Percentiles rank a stretch among this genome's conserved stretches.
Evolutionary conservation across 1,140 invertebrate genomes (phyloP).

Genomic region (Caligus rogercresseyi): DNA sequence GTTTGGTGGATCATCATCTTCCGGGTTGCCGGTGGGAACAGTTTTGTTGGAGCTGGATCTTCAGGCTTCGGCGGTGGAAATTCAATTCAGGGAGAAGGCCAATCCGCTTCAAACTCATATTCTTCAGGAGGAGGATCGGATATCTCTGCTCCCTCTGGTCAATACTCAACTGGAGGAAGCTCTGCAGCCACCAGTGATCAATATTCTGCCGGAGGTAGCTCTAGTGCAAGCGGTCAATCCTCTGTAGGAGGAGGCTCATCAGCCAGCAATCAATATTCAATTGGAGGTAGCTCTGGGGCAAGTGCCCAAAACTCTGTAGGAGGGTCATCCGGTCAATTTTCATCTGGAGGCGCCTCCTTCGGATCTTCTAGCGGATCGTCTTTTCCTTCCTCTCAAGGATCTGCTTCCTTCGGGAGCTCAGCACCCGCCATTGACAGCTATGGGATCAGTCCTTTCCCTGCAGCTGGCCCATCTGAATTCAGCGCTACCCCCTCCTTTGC

Average conservation of each 20-base stretch:
- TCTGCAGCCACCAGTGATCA: no score
- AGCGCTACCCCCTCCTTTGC: background rate
- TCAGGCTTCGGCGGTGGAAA: background rate
- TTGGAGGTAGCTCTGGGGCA: no score
- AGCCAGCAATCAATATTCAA: no score
- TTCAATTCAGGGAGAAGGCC: background rate
- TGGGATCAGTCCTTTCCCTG: background rate
- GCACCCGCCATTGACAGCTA: background rate
- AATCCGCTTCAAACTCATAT: background rate
- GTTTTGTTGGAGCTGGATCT: background rate
- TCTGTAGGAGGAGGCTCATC: no score
- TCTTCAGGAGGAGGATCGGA: no score
- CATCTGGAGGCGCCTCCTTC: background rate
- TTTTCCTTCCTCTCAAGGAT: background rate
- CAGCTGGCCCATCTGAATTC: background rate
- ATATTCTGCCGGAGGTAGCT: no score
- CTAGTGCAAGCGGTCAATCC: no score
- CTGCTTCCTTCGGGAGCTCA: background rate
- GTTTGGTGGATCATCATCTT: background rate
- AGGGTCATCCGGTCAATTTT: background rate
- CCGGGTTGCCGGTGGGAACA: no score
- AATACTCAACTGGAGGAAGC: background rate
- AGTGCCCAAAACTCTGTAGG: no score
- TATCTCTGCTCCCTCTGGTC: no score
- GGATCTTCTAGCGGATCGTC: background rate